Conservation (phyloP, 1,140 invertebrate genomes). For the Asobara japonica region DNA sequence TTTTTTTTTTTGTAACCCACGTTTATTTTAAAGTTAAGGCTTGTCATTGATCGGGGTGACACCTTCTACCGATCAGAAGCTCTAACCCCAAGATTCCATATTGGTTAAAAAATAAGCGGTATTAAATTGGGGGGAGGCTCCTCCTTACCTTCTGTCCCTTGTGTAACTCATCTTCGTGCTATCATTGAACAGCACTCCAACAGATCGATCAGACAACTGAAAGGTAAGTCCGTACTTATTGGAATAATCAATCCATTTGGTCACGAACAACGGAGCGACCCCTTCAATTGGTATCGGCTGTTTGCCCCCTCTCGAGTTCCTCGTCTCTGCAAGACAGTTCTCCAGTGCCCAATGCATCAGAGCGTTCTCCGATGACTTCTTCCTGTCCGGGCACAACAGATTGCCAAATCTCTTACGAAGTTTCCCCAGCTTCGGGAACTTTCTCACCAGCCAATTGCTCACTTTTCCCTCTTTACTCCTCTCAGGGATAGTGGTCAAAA, state of each 20-base stretch:
- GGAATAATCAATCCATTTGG: conserved; percentile 81
- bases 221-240: conserved; percentile 81
- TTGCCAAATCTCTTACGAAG: conserved; percentile 59
- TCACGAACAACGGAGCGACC: conserved; percentile 74
- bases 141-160: conserved; percentile 69
- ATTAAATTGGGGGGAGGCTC: no score
- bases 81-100: no score
- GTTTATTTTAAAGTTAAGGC: no score
- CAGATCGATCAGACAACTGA: conserved; percentile 75
- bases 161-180: conserved; percentile 72
- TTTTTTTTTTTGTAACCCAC: no score
- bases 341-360: conserved; percentile 55
- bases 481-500: neutral
- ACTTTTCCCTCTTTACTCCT: conserved; percentile 47
- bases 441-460: conserved; percentile 53
- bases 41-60: no score
- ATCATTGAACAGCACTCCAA: conserved; percentile 79
- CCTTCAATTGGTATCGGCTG: conserved; percentile 66
- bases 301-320: conserved; percentile 35
- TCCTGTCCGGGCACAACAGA: conserved; percentile 59
- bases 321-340: conserved; percentile 46
- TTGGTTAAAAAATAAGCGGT: no score
- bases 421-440: conserved; percentile 53
- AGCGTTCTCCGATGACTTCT: conserved; percentile 49
- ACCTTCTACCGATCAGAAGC: no score